These are phyloP conservation scores for Schizaphis graminum DNA, from an alignment of 2,888 invertebrate species.

Conservation along the genomic window DNA sequence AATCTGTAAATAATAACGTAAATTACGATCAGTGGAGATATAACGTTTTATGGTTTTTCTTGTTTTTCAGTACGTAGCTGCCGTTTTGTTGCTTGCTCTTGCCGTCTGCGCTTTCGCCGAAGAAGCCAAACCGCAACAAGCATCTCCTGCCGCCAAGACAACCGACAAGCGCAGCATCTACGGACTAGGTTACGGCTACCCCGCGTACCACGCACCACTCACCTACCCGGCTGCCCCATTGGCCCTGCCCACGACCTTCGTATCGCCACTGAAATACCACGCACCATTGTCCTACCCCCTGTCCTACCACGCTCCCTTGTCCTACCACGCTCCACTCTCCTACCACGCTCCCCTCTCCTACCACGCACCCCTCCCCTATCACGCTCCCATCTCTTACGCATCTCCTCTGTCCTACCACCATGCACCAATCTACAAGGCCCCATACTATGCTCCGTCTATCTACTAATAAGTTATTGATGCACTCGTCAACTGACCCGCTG, in stretches of 20 bases:
- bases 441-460: conserved; percentile 31
- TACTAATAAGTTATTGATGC: conserved; percentile 14
- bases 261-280: conserved; percentile 56
- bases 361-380: conserved; percentile 51
- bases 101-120: conserved; percentile 32
- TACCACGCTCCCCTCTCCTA: conserved; percentile 48
- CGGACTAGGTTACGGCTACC: conserved; percentile 53
- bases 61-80: conserved; percentile 48
- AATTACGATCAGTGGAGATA: neutral
- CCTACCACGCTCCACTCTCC: conserved; percentile 42
- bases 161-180: conserved; percentile 52
- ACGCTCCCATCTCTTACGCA: conserved; percentile 36
- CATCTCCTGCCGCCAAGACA: neutral
- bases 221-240: conserved; percentile 40
- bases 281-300: conserved; percentile 32
- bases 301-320: conserved; percentile 51
- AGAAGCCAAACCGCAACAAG: conserved; percentile 45
- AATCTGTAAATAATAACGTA: neutral
- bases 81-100: conserved; percentile 27
- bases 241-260: conserved; percentile 19
- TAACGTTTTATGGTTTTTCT: neutral
- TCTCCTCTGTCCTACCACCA: conserved; percentile 50
- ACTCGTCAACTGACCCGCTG: neutral
- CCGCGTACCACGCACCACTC: conserved; percentile 50
- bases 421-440: conserved; percentile 56